Evolutionary conservation across 2,797 vertebrate species (phyloP).

Genomic region (Acestrorhynchus altus): DNA sequence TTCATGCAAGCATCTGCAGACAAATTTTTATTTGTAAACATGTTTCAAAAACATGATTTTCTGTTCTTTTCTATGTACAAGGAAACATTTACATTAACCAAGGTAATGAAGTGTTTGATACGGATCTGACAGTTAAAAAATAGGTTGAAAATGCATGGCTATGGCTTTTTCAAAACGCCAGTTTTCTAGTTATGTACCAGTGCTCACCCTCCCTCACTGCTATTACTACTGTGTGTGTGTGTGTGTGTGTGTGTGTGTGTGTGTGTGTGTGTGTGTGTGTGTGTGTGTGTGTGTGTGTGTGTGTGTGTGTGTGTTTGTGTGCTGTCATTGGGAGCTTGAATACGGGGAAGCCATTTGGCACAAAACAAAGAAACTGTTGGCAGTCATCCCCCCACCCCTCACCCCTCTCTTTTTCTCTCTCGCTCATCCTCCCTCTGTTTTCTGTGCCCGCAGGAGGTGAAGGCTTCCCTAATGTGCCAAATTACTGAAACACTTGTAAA

Average conservation of each 20-base stretch:
- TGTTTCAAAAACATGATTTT: too few species aligned
- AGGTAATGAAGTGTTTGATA: too few species aligned
- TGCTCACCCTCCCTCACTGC: not conserved
- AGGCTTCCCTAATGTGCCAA: constrained; percentile 60
- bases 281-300: constrained; percentile 29
- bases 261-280: constrained; percentile 24
- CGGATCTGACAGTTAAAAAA: too few species aligned
- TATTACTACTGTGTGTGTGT: constrained; percentile 9
- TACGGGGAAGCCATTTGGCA: constrained; percentile 73
- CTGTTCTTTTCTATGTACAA: too few species aligned
- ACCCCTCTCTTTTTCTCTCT: constrained; percentile 11
- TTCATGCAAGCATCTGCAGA: too few species aligned
- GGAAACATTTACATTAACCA: too few species aligned
- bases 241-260: constrained; percentile 24
- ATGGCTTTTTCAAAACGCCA: not conserved
- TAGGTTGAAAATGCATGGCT: too few species aligned
- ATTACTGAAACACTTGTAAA: constrained; percentile 66
- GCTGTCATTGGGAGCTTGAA: constrained; percentile 67
- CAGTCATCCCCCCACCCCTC: constrained; percentile 44
- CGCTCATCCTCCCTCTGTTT: not conserved
- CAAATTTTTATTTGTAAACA: too few species aligned
- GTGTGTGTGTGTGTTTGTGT: constrained; percentile 26
- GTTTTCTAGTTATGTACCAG: constrained; percentile 15
- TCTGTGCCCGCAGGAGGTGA: constrained; percentile 54
- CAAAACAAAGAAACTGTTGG: constrained; percentile 69